A percentile compares a stretch with the other conserved stretches of the same genome.
Evolutionary conservation across 2,797 vertebrate genomes (phyloP).

Genomic region (Heteromormyrus szaboi): DNA sequence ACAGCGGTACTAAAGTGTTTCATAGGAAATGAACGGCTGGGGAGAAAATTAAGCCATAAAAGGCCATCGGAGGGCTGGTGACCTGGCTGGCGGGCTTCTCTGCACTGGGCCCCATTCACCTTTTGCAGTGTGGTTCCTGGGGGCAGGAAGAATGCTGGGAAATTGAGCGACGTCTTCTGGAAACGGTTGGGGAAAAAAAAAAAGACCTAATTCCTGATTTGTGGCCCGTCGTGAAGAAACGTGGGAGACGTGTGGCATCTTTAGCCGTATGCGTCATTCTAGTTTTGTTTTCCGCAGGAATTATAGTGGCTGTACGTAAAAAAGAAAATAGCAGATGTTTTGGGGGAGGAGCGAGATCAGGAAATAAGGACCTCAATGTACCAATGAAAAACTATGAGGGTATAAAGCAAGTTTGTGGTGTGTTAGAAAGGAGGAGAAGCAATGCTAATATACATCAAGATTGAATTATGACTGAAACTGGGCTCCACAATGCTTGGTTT

Average conservation of each 20-base stretch:
- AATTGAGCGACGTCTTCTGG: background rate
- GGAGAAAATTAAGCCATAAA: constrained; percentile 73
- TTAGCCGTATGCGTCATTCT: background rate
- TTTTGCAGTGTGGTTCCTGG: background rate
- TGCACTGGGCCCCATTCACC: background rate
- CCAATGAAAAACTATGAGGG: background rate
- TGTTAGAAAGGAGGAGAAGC: background rate
- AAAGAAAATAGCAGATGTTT: background rate
- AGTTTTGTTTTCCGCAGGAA: background rate
- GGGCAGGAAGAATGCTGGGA: background rate
- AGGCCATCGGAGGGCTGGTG: constrained; percentile 50
- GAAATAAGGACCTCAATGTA: background rate
- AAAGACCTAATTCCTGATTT: background rate
- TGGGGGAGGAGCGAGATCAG: background rate
- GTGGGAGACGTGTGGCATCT: background rate
- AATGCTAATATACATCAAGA: background rate
- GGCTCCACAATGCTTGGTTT: background rate
- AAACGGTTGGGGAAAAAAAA: background rate
- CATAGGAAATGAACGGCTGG: constrained; percentile 54
- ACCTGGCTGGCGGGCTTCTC: background rate
- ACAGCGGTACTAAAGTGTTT: constrained; percentile 57
- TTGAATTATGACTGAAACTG: background rate
- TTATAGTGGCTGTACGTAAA: background rate
- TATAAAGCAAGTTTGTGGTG: background rate
- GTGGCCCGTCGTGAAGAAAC: background rate